Evolutionary conservation across 1,140 invertebrate species (phyloP).

Genomic region (Euschistus heros): DNA sequence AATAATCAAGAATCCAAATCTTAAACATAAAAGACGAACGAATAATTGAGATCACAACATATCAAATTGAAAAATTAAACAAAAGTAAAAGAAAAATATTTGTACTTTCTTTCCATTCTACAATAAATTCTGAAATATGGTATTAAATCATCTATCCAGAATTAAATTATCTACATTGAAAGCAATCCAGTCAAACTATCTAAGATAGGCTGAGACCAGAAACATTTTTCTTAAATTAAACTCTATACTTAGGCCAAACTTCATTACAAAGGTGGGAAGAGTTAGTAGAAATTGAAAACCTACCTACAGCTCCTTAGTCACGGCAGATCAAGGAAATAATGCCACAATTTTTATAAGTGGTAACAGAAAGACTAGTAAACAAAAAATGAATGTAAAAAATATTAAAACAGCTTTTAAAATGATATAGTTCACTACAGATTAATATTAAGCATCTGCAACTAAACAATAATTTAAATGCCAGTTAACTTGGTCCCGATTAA

Average conservation of each 20-base stretch:
- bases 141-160: neutral
- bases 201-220: neutral
- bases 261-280: neutral
- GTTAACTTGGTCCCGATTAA: neutral
- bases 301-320: neutral
- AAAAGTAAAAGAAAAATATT: neutral
- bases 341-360: neutral
- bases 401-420: neutral
- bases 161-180: neutral
- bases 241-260: constrained; percentile 1
- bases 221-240: too few relatives aligned
- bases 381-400: neutral
- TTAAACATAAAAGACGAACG: neutral
- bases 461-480: neutral
- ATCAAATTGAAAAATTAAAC: neutral
- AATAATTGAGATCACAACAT: neutral
- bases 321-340: neutral
- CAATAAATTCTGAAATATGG: neutral
- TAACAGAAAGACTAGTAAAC: neutral
- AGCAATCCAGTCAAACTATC: neutral
- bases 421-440: neutral
- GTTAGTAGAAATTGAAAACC: neutral
- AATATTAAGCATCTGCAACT: neutral
- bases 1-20: neutral
- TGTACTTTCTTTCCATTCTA: neutral